Conservation (phyloP, 2,888 invertebrate species). For the Drosophila stalkeri region DNA sequence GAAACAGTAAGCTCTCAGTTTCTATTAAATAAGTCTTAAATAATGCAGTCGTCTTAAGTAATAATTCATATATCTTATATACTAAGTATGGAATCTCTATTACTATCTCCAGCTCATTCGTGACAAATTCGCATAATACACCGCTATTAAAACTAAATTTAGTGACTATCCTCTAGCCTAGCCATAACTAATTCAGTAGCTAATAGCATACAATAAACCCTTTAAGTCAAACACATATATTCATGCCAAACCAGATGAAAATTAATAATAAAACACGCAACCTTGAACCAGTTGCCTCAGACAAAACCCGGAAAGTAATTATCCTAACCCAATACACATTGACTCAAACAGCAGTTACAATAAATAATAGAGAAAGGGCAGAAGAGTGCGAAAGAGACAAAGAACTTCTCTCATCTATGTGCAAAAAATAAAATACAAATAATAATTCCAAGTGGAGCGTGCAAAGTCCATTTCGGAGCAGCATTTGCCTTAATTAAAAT, state of each 20-base stretch:
- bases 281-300: constrained; percentile 2
- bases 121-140: not conserved
- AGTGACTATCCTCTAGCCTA: not conserved
- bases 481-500: constrained; percentile 66
- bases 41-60: no score
- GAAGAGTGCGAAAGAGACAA: not conserved
- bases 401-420: not conserved
- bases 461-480: constrained; percentile 63
- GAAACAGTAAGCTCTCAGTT: no score
- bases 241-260: not conserved
- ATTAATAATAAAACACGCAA: constrained; percentile 7
- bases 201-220: not conserved
- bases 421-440: constrained; percentile 4
- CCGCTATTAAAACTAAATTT: not conserved
- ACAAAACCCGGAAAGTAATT: constrained; percentile 20
- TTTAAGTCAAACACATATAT: not conserved
- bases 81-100: not conserved
- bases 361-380: constrained; percentile 46
- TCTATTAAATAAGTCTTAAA: not conserved
- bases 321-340: not conserved
- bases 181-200: not conserved
- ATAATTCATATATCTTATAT: no score
- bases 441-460: constrained; percentile 35
- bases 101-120: not conserved
- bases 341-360: constrained; percentile 37